Evolutionary conservation across 1,140 invertebrate genomes (phyloP).

Genomic region (Bombus pyrosoma): DNA sequence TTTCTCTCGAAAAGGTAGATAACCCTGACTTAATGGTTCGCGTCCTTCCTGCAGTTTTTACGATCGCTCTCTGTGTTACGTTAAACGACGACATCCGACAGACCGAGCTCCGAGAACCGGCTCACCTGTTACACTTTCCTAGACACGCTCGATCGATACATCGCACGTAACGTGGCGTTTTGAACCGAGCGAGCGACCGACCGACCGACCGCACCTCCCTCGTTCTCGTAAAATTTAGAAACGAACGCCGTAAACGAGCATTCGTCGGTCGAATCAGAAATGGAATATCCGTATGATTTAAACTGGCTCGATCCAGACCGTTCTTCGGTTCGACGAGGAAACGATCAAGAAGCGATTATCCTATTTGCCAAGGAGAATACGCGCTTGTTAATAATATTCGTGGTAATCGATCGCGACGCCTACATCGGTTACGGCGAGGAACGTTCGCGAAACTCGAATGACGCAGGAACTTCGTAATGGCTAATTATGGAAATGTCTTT

Average conservation of each 20-base stretch:
- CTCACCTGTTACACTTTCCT: constrained; percentile 56
- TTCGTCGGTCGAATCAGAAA: no score
- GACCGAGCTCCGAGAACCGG: constrained; percentile 23
- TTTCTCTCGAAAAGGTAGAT: neutral
- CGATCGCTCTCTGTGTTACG: constrained; percentile 17
- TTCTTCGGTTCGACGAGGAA: neutral
- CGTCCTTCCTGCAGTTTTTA: constrained; percentile 66
- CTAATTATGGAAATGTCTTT: constrained; percentile 69
- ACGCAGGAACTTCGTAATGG: constrained; percentile 53
- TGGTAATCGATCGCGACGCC: constrained; percentile 59
- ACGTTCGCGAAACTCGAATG: constrained; percentile 40
- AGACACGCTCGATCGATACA: constrained; percentile 4
- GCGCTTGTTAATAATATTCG: constrained; percentile 41
- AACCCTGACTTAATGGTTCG: constrained; percentile 52
- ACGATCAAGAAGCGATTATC: neutral
- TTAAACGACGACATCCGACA: constrained; percentile 62
- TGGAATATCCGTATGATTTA: no score
- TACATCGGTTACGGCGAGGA: constrained; percentile 8
- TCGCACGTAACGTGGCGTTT: neutral
- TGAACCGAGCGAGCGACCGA: no score
- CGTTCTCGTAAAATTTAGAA: no score
- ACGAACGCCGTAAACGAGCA: no score
- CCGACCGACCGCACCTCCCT: no score
- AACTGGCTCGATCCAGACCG: no score
- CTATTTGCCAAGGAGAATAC: constrained; percentile 11